A percentile compares a stretch with the other conserved stretches of the same genome.
Conservation (phyloP, 1,140 invertebrate genomes). For the Olivierus martensii region DNA sequence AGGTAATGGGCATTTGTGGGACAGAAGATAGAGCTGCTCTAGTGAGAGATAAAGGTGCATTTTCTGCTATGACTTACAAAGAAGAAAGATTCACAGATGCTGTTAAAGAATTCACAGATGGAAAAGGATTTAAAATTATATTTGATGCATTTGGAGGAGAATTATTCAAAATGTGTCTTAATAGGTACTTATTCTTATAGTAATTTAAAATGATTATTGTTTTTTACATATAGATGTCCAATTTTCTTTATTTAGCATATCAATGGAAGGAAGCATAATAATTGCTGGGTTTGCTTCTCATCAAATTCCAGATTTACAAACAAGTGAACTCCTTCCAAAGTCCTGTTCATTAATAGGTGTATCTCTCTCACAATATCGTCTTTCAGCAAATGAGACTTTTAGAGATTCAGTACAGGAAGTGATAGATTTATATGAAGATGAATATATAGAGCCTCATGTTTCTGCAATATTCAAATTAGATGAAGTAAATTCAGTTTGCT, state of each 20-base stretch:
- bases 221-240: too few species aligned
- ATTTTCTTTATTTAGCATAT: slow-evolving; percentile 26
- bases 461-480: slow-evolving; percentile 33
- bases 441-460: slow-evolving; percentile 34
- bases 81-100: slow-evolving; percentile 37
- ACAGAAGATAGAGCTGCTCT: slow-evolving; percentile 39
- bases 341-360: slow-evolving; percentile 39
- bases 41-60: slow-evolving; percentile 43
- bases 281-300: slow-evolving; percentile 40
- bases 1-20: slow-evolving; percentile 46
- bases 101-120: slow-evolving; percentile 38
- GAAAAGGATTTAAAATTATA: slow-evolving; percentile 40
- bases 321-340: slow-evolving; percentile 29
- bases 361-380: slow-evolving; percentile 37
- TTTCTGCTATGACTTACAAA: slow-evolving; percentile 40
- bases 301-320: slow-evolving; percentile 29
- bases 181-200: slow-evolving; percentile 32
- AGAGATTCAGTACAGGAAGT: slow-evolving; percentile 37
- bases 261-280: slow-evolving; percentile 38
- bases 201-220: slow-evolving; percentile 1
- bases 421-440: slow-evolving; percentile 36
- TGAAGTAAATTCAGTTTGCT: slow-evolving; percentile 19
- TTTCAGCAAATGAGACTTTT: slow-evolving; percentile 34
- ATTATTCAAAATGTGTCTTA: slow-evolving; percentile 37
- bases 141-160: slow-evolving; percentile 45